phyloP scores from a whole-genome alignment of 1,140 invertebrate species.

The Brachionus asplanchnoidis region DNA sequence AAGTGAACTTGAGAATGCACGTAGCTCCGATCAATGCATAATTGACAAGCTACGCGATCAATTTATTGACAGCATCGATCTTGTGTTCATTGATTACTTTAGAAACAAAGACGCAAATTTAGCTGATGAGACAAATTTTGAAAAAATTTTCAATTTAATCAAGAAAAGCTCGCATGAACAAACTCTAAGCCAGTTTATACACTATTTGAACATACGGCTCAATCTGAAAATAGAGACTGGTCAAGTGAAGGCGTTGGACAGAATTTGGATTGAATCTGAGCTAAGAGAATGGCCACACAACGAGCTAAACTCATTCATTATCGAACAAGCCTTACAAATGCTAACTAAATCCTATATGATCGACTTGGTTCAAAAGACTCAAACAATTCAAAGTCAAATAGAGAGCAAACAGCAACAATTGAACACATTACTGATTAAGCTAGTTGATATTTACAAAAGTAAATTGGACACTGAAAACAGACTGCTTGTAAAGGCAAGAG shows the following conservation, averaged over 20 bases:
- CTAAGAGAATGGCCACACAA: not conserved
- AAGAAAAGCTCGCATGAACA: not conserved
- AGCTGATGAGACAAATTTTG: not conserved
- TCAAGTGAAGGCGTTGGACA: not conserved
- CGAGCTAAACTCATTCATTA: not conserved
- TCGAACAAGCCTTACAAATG: slow-evolving; percentile 2
- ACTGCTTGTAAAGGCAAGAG: not conserved
- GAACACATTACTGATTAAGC: not conserved
- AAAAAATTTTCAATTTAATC: not conserved
- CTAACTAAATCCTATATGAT: not conserved
- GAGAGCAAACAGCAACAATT: not conserved
- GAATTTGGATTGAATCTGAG: not conserved
- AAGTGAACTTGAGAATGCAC: not conserved
- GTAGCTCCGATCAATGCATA: not conserved
- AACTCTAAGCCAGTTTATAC: not conserved
- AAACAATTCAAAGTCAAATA: not conserved
- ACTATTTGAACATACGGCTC: not conserved
- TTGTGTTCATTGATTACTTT: not conserved
- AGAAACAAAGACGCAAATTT: not conserved
- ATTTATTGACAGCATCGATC: not conserved
- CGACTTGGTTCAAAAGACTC: not conserved
- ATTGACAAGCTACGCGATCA: not conserved
- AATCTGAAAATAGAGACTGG: slow-evolving; percentile 4
- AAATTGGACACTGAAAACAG: not conserved
- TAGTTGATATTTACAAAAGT: slow-evolving; percentile 3